Base-by-base conservation (phyloP, 2,797 vertebrate species). In the Labroides dimidiatus region DNA sequence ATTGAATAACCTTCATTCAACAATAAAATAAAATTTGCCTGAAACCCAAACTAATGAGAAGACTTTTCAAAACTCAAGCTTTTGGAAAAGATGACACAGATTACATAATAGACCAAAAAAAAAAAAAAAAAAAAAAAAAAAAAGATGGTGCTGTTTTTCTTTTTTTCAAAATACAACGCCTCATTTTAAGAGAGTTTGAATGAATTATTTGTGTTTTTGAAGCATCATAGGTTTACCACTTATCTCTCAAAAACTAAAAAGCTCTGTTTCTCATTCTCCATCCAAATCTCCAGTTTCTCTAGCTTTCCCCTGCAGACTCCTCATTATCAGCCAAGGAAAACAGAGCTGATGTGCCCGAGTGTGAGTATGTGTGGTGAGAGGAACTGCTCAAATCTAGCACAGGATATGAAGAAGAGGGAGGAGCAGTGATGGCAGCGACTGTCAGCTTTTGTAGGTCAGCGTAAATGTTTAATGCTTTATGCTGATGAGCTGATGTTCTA, bases 401-500 rank as follows among this genome's bases (percentile, higher is more conserved):
- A 71, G 47, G 19, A 78, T 60, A 64, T 43, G 58, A 69, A 39
- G 44, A 67, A 56, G 60, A 75, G 80, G 54, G 42, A 59, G 84
- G 77, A 45, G 74, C 68, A 66, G 75, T 59, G 80, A 86, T 87
- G 23, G 24, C 24, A 52, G 50, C 23, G 67, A 57, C 69, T 84
- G 80, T 66, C 82, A 86, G 73, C 64, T 75, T 93, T 94, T 93
- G 91, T 93, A 92, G 92, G 93, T 93, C 92, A 92, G 84, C 43
- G 71, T 94, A 92, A 94, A 94, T 93, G 90, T 94, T 94, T 94
- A 91, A 94, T 93, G 92, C 69, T 68, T 87, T 85, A 91, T 91
- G 91, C 79, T 91, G 88, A 93, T 91, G 84, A 92, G 78, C 73
- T 61, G 70, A 78, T 56, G 65, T 72, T 78, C 69, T 74, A 58